Evolutionary conservation across 2,113 vertebrate species (phyloP), one percentile per base, ranked within the genome.

Genomic region (Trinectes maculatus): DNA sequence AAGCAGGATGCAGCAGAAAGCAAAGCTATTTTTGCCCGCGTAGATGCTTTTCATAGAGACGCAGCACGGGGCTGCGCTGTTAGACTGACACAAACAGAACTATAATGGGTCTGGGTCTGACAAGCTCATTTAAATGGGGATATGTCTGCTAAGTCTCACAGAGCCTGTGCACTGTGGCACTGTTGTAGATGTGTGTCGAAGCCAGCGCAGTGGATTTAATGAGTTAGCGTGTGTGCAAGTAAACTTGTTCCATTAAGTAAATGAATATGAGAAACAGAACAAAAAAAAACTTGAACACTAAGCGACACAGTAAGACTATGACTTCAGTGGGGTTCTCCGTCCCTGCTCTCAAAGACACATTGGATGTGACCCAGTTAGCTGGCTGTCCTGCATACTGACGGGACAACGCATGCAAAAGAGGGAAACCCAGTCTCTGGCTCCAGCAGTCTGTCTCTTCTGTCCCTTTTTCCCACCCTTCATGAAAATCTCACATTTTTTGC

Each of bases 11-110:
- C 52, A 52, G n/a, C n/a, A n/a, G n/a, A n/a, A 71, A 71, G 62
- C n/a, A 58, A 42, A 63, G 44, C 66, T 74, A 74, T 75, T 79
- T 77, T 82, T 63, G 36, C 53, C 2, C 29, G 16, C 34, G 15
- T 69, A 55, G 72, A 71, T 29, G 60, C 42, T 58, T 73, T 75
- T 70, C 55, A 77, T 42, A 56, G 60, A 36, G 78, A 85, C 53
- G 54, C 54, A 64, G 67, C 61, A 36, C 16, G n/a, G n/a, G n/a
- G n/a, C n/a, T 12, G 1, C n/a, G 64, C 37, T 46, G 37, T 46
- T 6, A 43, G 58, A 71, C 33, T 37, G 49, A 58, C 36, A 55
- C 13, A 1, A 60, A 61, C 34, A 12, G 21, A 43, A 36, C 22
- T 21, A 15, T 69, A 66, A 74, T 65, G n/a, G 28, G 6, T 52